Evolutionary conservation across 2,888 invertebrate species (phyloP), one percentile per base, ranked within the genome.

Genomic region (Neoitamus cyanurus): DNA sequence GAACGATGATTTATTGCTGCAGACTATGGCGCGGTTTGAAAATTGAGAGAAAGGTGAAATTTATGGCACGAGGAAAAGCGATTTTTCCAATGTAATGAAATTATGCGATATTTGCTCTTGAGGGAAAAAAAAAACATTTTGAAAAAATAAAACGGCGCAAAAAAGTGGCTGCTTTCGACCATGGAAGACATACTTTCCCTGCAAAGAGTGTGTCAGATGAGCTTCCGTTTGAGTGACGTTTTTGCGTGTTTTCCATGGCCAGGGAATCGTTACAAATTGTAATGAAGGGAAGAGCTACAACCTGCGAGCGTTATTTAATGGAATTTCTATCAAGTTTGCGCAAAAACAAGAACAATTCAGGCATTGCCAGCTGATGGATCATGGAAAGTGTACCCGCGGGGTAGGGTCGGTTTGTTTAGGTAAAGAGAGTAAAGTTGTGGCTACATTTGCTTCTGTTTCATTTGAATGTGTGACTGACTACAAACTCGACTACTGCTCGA

Each of bases 41-140:
- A 75, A 37, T 42, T 73, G 20, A 75, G 37, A 75, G 75, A 75
- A 75, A 75, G 28, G 46, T 42, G 75, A 42, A 75, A 75, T 42
- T 75, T 75, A n/a, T 75, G 42, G 42, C 75, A 25, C 75, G 13
- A 75, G n/a, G 42, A 75, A 75, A 75, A 75, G 28, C 75, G 42
- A 75, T 75, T 75, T 75, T 75, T 75, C 75, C 46, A 28, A 75
- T 11, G 28, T 37, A 42, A 46, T 75, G 9, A 42, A 36, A 20
- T 73, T 73, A 36, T 15, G 31, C n/a, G 31, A 73, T 36, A 36
- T 73, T 73, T 20, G 37, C 73, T 36, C 6, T 73, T 58, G 20
- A 37, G 73, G 20, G 20, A 68, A 20, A 68, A 58, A 58, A 13
- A 48, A 48, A 48, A 46, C n/a, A 58, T 9, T 20, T 20, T 20